Evolutionary conservation across 2,113 vertebrate genomes (phyloP).

Genomic region (Piaya cayana): DNA sequence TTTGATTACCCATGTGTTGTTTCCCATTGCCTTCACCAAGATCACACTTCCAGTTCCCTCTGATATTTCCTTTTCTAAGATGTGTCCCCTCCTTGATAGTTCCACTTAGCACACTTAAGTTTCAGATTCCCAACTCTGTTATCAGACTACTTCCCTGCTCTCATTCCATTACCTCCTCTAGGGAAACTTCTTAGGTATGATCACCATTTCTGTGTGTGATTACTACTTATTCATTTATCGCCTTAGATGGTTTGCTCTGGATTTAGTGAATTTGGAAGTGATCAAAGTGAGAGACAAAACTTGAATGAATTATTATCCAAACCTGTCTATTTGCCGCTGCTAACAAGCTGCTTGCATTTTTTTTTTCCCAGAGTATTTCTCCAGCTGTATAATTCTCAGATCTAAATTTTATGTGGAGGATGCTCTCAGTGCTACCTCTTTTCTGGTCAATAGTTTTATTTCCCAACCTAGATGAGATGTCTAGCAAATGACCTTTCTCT

Average conservation of each 20-base stretch:
- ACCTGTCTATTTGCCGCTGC: background rate
- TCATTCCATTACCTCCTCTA: background rate
- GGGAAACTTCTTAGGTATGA: background rate
- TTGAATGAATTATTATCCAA: background rate
- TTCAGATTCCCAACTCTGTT: background rate
- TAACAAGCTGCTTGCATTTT: background rate
- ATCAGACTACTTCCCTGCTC: background rate
- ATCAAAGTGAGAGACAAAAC: background rate
- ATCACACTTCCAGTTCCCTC: background rate
- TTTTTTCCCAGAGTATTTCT: background rate
- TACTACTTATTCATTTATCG: background rate
- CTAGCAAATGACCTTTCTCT: constrained; percentile 13
- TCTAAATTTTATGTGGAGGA: background rate
- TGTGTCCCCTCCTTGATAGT: background rate
- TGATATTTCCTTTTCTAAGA: background rate
- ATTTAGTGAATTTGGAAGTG: background rate
- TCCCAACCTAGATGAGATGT: background rate
- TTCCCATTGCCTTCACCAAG: background rate
- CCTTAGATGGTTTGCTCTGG: background rate
- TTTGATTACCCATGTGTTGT: background rate
- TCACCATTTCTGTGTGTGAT: background rate
- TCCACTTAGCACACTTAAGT: background rate
- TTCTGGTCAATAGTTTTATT: background rate
- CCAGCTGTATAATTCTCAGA: background rate
- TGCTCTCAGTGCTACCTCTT: background rate